Evolutionary conservation across 2,888 invertebrate genomes (phyloP), one percentile per base, ranked within the genome.

Genomic region (Syrphus vitripennis): DNA sequence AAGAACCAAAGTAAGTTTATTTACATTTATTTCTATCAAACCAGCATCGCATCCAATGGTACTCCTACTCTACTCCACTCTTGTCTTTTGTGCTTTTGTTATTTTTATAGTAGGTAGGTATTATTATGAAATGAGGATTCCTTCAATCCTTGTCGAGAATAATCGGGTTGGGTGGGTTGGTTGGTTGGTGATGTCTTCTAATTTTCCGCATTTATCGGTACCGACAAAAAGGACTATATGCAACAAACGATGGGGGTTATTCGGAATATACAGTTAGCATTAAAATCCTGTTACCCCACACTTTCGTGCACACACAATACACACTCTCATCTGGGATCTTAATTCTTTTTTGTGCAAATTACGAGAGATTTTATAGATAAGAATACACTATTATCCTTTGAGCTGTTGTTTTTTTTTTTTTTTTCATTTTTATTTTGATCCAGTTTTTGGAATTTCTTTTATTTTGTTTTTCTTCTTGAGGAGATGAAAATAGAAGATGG

Each of bases 1-100:
- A 34, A 67, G 16, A 67, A 50, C 57, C 42, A 53, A 40, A 61
- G 81, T 84, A 76, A 83, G 83, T 83, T 76, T 59, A 45, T 84
- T 76, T 59, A 45, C 80, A 70, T 61, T 29, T 19, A 14, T 40
- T 74, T 40, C 21, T 21, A 31, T n/a, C n/a, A n/a, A n/a, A n/a
- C n/a, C 16, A 57, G 31, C 10, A 37, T n/a, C n/a, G 24, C 34
- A 59, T 59, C 21, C 48, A n/a, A n/a, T n/a, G n/a, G n/a, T n/a
- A n/a, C n/a, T n/a, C n/a, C n/a, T n/a, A n/a, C n/a, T n/a, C n/a
- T n/a, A n/a, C n/a, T n/a, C n/a, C n/a, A 26, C 21, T 45, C 31
- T 40, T 55, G 7, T 53, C 14, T 63, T 67, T 34, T 71, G n/a
- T n/a, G n/a, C n/a, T 7, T 40, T 21, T 65, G 71, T 59, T 53